These are phyloP conservation scores for Tetropium fuscum DNA, from an alignment of 2,888 invertebrate genomes.

Conservation along the genomic window DNA sequence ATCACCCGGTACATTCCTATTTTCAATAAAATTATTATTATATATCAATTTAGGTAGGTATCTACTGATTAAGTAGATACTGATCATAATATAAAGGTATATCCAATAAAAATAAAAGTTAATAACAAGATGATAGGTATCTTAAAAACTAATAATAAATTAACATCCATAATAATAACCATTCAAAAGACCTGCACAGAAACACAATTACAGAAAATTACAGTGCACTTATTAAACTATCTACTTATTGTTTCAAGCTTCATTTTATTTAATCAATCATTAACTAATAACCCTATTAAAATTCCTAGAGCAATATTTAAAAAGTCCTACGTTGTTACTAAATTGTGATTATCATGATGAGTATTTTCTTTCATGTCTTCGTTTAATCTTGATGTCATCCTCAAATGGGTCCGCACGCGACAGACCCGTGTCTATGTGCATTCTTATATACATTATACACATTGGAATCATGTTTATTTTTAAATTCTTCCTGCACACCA, in stretches of 20 bases:
- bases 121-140: too few relatives aligned
- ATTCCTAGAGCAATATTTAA: slow-evolving; percentile 17
- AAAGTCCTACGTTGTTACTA: slow-evolving; percentile 8
- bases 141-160: slow-evolving; percentile 7
- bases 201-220: slow-evolving; percentile 23
- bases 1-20: too few relatives aligned
- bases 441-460: slow-evolving; percentile 53
- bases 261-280: slow-evolving; percentile 21
- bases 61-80: too few relatives aligned
- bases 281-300: slow-evolving; percentile 23
- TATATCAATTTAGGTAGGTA: too few relatives aligned
- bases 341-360: slow-evolving; percentile 23
- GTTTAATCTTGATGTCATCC: slow-evolving; percentile 4
- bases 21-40: too few relatives aligned
- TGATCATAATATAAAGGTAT: too few relatives aligned
- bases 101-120: too few relatives aligned
- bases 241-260: neutral
- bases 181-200: neutral
- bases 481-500: slow-evolving; percentile 47
- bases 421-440: slow-evolving; percentile 51
- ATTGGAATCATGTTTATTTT: slow-evolving; percentile 52
- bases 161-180: neutral
- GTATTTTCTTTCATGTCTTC: slow-evolving; percentile 5
- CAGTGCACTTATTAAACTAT: slow-evolving; percentile 14
- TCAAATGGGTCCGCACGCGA: slow-evolving; percentile 46